Conservation (phyloP, 2,888 invertebrate genomes). For the Epinotia nisella region DNA sequence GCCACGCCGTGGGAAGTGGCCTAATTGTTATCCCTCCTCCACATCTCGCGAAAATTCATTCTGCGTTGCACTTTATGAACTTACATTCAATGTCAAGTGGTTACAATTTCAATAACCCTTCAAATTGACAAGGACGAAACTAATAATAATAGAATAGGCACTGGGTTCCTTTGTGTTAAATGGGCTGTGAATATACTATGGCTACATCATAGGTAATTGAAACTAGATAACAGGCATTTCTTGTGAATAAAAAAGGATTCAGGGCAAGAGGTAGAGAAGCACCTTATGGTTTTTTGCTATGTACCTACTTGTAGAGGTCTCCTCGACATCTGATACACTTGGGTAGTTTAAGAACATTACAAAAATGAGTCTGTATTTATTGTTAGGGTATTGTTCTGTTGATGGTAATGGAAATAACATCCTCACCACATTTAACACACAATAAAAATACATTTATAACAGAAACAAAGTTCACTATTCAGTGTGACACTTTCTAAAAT, state of each 20-base stretch:
- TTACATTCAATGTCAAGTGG: constrained; percentile 31
- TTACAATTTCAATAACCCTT: constrained; percentile 3
- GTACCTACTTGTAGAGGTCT: neutral
- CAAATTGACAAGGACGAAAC: constrained; percentile 12
- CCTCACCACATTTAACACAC: neutral
- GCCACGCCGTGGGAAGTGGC: constrained; percentile 75
- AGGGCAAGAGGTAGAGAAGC: neutral
- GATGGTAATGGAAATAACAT: no score
- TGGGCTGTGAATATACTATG: constrained; percentile 17
- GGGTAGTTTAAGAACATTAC: neutral
- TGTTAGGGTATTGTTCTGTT: neutral
- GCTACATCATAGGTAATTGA: neutral
- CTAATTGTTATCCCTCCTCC: constrained; percentile 71
- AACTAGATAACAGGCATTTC: neutral
- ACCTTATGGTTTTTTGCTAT: neutral
- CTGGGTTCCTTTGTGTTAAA: constrained; percentile 36
- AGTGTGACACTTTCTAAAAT: constrained; percentile 43
- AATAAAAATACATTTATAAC: neutral
- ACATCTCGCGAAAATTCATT: constrained; percentile 57
- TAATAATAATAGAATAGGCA: no score
- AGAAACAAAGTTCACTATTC: neutral
- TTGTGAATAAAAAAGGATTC: neutral
- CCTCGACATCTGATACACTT: neutral
- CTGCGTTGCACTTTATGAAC: constrained; percentile 36
- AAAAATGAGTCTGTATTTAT: neutral